phyloP scores from a whole-genome alignment of 2,113 vertebrate genomes.

The Centropus unirufus region DNA sequence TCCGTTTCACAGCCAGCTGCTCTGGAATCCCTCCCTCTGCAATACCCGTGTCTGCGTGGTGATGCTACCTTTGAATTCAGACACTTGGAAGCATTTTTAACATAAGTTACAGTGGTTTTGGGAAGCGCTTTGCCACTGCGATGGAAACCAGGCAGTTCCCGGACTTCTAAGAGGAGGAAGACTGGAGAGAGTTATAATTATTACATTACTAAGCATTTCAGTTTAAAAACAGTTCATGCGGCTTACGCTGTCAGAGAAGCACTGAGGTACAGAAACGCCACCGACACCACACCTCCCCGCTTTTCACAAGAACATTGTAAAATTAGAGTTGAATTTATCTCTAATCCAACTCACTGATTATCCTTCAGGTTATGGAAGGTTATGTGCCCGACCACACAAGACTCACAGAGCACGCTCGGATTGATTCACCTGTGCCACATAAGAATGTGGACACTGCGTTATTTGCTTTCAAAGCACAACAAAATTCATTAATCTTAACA shows the following conservation, averaged over 20 bases:
- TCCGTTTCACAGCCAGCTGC: neutral
- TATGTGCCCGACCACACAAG: neutral
- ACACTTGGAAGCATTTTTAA: neutral
- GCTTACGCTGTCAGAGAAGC: neutral
- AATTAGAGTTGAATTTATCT: neutral
- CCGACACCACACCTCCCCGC: neutral
- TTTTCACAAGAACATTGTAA: neutral
- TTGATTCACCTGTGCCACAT: neutral
- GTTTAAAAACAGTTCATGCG: neutral
- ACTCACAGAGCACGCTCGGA: neutral
- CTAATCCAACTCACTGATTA: neutral
- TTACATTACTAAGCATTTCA: neutral
- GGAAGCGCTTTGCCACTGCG: neutral
- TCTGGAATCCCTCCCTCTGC: fast-evolving
- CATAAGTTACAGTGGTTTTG: neutral
- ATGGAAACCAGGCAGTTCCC: neutral
- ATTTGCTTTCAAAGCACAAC: neutral
- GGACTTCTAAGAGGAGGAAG: neutral
- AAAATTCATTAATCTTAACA: neutral
- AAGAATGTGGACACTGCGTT: neutral
- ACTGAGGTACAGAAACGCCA: neutral
- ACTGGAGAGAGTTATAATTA: neutral
- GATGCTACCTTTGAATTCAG: neutral
- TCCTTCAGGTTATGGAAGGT: neutral
- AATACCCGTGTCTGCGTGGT: neutral